These are phyloP conservation scores for Salvator merianae DNA, from an alignment of 2,113 vertebrate species.

Conservation along the genomic window DNA sequence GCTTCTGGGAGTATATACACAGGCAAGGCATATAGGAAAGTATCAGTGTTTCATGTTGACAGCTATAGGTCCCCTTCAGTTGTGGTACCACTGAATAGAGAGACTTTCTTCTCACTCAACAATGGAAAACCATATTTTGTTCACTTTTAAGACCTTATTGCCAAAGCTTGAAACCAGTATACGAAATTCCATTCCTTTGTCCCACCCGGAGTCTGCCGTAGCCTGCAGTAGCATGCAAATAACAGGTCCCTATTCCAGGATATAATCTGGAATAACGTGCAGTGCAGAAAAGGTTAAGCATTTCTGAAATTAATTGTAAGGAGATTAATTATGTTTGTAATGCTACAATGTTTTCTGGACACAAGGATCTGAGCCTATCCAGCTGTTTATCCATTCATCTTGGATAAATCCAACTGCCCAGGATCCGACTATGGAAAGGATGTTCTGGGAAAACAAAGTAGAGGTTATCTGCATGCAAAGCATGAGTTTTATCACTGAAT, in stretches of 20 bases:
- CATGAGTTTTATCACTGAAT: neutral
- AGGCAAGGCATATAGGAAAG: too few relatives aligned
- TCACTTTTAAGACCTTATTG: neutral
- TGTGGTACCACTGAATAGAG: too few relatives aligned
- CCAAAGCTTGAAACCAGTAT: neutral
- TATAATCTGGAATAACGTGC: too few relatives aligned
- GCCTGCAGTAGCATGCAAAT: too few relatives aligned
- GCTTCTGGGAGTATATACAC: too few relatives aligned
- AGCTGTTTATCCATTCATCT: neutral
- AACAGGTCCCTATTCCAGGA: too few relatives aligned
- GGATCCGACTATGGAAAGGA: neutral
- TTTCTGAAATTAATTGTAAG: neutral
- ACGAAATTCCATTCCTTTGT: neutral
- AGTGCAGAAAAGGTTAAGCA: neutral
- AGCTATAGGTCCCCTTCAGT: too few relatives aligned
- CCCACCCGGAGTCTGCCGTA: too few relatives aligned
- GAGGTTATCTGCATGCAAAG: neutral
- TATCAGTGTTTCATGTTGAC: too few relatives aligned
- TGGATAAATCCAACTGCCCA: neutral
- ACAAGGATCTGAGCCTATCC: neutral
- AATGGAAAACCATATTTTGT: neutral
- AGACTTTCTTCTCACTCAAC: too few relatives aligned
- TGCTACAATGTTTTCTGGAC: neutral
- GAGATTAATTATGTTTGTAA: neutral
- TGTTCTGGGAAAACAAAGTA: too few relatives aligned